phyloP scores from a whole-genome alignment of 2,797 vertebrate genomes.

The Harpagifer antarcticus region DNA sequence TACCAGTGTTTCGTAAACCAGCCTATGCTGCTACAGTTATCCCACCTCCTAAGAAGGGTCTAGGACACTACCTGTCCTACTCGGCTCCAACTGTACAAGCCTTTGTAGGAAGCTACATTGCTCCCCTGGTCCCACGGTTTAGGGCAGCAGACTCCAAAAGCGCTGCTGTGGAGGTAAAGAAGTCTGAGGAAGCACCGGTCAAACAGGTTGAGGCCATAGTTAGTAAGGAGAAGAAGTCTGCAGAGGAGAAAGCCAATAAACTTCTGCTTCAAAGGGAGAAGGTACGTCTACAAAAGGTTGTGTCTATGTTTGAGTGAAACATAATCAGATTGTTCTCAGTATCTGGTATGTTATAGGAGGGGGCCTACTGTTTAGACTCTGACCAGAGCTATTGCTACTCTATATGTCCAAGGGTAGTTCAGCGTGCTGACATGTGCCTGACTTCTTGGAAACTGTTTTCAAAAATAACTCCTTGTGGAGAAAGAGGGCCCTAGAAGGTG shows the following conservation, averaged over 20 bases:
- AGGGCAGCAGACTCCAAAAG: slow-evolving; percentile 85
- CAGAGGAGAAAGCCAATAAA: slow-evolving; percentile 90
- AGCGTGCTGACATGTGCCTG: slow-evolving; percentile 8
- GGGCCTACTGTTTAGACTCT: not conserved
- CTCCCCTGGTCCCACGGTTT: slow-evolving; percentile 91
- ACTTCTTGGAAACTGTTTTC: slow-evolving; percentile 67
- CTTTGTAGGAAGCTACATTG: slow-evolving; percentile 94
- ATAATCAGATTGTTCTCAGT: slow-evolving; percentile 12
- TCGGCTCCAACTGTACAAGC: slow-evolving; percentile 93
- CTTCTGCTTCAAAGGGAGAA: slow-evolving; percentile 94
- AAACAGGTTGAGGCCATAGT: slow-evolving; percentile 79
- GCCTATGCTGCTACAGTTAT: slow-evolving; percentile 52
- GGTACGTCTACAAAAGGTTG: slow-evolving; percentile 74
- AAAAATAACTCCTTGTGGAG: slow-evolving; percentile 62
- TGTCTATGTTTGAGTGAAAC: slow-evolving; percentile 24
- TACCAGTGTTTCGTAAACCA: slow-evolving; percentile 64
- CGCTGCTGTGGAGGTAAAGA: slow-evolving; percentile 74
- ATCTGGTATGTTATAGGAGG: slow-evolving; percentile 7
- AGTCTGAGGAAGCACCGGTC: slow-evolving; percentile 60
- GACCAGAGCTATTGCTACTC: slow-evolving; percentile 20
- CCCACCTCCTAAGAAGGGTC: slow-evolving; percentile 85
- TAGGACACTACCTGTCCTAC: slow-evolving; percentile 91
- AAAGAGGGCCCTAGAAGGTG: slow-evolving; percentile 9
- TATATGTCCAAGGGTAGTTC: slow-evolving; percentile 25
- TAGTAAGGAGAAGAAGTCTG: slow-evolving; percentile 81